phyloP scores from a whole-genome alignment of 23 tunicate species.

The Halocynthia aurantium region DNA sequence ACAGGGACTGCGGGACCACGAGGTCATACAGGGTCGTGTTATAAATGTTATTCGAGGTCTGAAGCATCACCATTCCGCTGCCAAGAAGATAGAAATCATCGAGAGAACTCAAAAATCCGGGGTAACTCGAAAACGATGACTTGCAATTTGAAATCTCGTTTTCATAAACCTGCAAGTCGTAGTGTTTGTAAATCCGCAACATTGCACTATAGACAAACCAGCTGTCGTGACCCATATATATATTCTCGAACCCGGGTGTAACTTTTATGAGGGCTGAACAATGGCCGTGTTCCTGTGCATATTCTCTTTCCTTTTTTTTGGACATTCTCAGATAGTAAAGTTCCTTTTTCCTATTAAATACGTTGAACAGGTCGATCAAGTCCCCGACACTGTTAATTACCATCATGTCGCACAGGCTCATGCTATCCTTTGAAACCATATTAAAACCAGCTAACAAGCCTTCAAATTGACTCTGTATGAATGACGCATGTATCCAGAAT shows the following conservation, averaged over 20 bases:
- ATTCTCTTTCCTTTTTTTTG: not conserved
- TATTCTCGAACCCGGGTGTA: conserved; percentile 27
- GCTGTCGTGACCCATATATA: conserved; percentile 30
- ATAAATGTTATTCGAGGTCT: conserved; percentile 26
- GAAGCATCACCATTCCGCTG: conserved; percentile 41
- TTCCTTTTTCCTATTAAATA: not conserved
- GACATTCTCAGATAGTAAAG: not conserved
- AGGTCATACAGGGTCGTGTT: conserved; percentile 28
- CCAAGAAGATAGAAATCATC: conserved; percentile 35
- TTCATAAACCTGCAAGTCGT: conserved; percentile 17
- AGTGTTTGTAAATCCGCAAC: conserved; percentile 30
- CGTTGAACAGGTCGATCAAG: conserved; percentile 24
- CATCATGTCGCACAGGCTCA: conserved; percentile 18
- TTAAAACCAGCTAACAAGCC: conserved; percentile 12
- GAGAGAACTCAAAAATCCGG: conserved; percentile 23
- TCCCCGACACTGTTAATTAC: conserved; percentile 28
- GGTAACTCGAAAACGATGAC: conserved; percentile 24
- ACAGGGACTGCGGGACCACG: conserved; percentile 9
- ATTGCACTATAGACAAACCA: conserved; percentile 33
- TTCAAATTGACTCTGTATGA: conserved; percentile 14
- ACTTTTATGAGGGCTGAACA: conserved; percentile 38
- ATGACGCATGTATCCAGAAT: conserved; percentile 20
- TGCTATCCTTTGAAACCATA: not conserved
- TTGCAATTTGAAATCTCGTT: not conserved
- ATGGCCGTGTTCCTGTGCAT: conserved; percentile 24